Evolutionary conservation across 2,888 invertebrate genomes (phyloP), one percentile per base, ranked within the genome.

Genomic region (Spicauda simplicius): DNA sequence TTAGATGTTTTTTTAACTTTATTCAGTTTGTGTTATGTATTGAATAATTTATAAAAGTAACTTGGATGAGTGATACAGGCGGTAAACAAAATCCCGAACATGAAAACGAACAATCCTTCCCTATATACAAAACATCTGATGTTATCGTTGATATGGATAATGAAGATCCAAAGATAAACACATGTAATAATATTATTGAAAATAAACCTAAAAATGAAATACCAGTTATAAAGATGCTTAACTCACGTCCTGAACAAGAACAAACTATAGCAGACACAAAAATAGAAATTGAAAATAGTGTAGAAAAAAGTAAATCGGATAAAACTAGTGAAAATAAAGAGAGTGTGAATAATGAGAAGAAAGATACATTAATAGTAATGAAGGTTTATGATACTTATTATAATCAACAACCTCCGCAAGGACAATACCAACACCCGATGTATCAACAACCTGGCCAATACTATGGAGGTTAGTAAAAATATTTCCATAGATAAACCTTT

Each of bases 361-460:
- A 25, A 19, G 20, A 50, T 50, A 20, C 48, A 30, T 59, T 30
- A 18, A 30, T 50, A 0, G 12, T 59, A 7, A 16, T 48, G 30
- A n/a, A 25, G 19, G 14, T 58, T 8, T 58, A 58, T 25, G 45
- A 58, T n/a, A 25, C 58, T 3, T 58, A 58, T 41, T 41, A 41
- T 41, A 14, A 14, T 41, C 41, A 41, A 12, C 58, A 58, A 3
- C 41, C 14, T 41, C 41, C 41, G 14, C 41, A 58, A 10, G 45
- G 45, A 20, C 57, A 37, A 12, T n/a, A 12, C 12, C 41, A 41
- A 19, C 41, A 45, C n/a, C 56, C 56, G 11, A 16, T 10, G 18
- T 56, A 56, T 11, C 56, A 56, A 37, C 33, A 37, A 4, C 37
- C n/a, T 12, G 37, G 37, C 14, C 57, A 41, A 20, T 57, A 37